Base-by-base conservation (phyloP, 1,140 invertebrate genomes). In the Thereuonema tuberculata region DNA sequence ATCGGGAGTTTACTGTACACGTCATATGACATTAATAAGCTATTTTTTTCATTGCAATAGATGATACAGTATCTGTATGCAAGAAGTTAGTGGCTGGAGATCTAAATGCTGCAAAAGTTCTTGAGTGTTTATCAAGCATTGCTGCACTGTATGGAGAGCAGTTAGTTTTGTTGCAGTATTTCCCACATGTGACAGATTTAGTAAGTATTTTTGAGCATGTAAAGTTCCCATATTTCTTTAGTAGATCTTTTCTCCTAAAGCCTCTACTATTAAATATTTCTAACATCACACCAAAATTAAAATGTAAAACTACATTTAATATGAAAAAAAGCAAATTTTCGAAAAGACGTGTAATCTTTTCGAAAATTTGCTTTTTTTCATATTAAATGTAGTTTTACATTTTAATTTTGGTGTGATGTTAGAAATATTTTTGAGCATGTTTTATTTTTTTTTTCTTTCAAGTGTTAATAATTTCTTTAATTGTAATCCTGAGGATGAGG, bases 141-240 rank as follows among this genome's bases (percentile, higher is more conserved):
- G 85, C 85, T 58, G 84, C 81, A 62, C 76, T 96, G 62, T 97
- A 95, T 74, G 93, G 93, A 49, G 91, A 96, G 70, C 87, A 94
- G 67, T 83, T 98, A 50, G 87, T 98, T 64, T 77, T 97, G 31
- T 75, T 93, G 31, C 95, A 98, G 75, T 99, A 97, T 72, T 78
- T 99, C 56, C 89, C 91, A 0, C 90, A 95, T 70, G 87, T 93
- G 71, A 83, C 84, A 15, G 93, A 98, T 61, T 66, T 80, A 59
- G 77, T 80, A 64, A 63, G 72, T 67, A 21, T 43, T 24, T 24
- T n/a, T n/a, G n/a, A n/a, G n/a, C n/a, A n/a, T n/a, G n/a, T n/a
- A n/a, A n/a, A n/a, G n/a, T n/a, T n/a, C n/a, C n/a, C n/a, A n/a
- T n/a, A n/a, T n/a, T n/a, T n/a, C n/a, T n/a, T n/a, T n/a, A n/a